Evolutionary conservation across 1,140 invertebrate genomes (phyloP).

Genomic region (Thereuonema tuberculata): DNA sequence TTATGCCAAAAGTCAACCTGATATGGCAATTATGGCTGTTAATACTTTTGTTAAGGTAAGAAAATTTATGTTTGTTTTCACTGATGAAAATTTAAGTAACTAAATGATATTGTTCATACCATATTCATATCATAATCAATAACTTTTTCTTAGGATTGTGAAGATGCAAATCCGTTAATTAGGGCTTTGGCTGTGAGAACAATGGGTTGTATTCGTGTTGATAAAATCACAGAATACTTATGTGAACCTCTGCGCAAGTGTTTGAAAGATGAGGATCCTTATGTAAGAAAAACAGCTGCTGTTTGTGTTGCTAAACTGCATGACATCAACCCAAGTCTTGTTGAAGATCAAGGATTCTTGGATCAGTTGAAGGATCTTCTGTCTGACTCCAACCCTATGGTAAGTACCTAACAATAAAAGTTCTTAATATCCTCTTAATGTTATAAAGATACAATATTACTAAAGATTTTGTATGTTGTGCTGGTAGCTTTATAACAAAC

Average conservation of each 20-base stretch:
- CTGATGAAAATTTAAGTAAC: constrained; percentile 2
- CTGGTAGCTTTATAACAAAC: too few species aligned
- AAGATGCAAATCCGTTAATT: constrained; percentile 98
- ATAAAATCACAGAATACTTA: constrained; percentile 99
- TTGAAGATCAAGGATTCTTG: constrained; percentile 96
- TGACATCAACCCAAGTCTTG: constrained; percentile 94
- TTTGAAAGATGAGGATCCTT: constrained; percentile 97
- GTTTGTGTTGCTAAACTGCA: constrained; percentile 99
- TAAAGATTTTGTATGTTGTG: too few species aligned
- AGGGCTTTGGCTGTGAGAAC: constrained; percentile 95
- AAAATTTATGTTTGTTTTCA: constrained; percentile 5
- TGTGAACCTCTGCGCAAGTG: constrained; percentile 98
- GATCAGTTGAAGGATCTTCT: constrained; percentile 93
- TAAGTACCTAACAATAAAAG: constrained; percentile 34
- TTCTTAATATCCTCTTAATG: too few species aligned
- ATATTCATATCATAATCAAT: not conserved
- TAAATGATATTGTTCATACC: not conserved
- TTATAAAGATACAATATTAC: too few species aligned
- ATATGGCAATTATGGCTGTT: constrained; percentile 99
- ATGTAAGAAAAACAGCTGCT: constrained; percentile 97
- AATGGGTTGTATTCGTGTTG: constrained; percentile 99
- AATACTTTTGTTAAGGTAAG: constrained; percentile 99
- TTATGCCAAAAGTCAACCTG: constrained; percentile 99
- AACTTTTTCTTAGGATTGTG: constrained; percentile 68
- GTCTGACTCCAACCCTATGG: constrained; percentile 99